Evolutionary conservation across 1,140 invertebrate species (phyloP).

Genomic region (Ips typographus): DNA sequence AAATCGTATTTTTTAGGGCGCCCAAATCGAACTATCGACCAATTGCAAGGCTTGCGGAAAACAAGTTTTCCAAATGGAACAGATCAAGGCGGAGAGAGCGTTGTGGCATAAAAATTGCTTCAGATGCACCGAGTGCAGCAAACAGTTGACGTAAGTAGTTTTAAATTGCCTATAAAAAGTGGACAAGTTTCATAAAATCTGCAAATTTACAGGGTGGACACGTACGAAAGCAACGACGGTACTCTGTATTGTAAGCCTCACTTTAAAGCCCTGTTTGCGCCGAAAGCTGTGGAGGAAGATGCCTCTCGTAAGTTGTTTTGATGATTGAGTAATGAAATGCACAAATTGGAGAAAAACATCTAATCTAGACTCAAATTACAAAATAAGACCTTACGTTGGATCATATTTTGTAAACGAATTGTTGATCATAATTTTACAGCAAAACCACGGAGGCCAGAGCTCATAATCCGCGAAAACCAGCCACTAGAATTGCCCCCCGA

Average conservation of each 20-base stretch:
- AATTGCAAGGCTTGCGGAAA: conserved; percentile 82
- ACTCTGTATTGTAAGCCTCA: conserved; percentile 89
- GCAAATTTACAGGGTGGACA: conserved; percentile 72
- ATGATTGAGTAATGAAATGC: not conserved
- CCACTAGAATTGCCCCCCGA: conserved; percentile 86
- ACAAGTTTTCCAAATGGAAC: conserved; percentile 92
- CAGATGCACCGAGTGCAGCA: conserved; percentile 84
- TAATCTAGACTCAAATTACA: not conserved
- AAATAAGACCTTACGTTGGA: not conserved
- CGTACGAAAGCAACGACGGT: conserved; percentile 86
- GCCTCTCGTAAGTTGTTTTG: conserved; percentile 60
- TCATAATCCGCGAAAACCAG: conserved; percentile 90
- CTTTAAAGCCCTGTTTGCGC: conserved; percentile 88
- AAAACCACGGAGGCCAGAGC: conserved; percentile 74
- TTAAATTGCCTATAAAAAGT: too few relatives aligned
- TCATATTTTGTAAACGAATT: not conserved
- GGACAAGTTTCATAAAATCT: not conserved
- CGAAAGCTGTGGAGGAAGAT: conserved; percentile 81
- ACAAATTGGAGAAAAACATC: too few relatives aligned
- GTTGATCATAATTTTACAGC: conserved; percentile 52
- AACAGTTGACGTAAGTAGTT: conserved; percentile 76
- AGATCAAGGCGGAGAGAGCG: conserved; percentile 82
- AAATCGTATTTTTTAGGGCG: conserved; percentile 38
- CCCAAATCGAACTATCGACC: conserved; percentile 55
- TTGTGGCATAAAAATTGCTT: conserved; percentile 93